A percentile compares a stretch with the other conserved stretches of the same genome.
These are phyloP conservation scores for Meliscaeva auricollis DNA, from an alignment of 2,888 invertebrate genomes.

Conservation along the genomic window DNA sequence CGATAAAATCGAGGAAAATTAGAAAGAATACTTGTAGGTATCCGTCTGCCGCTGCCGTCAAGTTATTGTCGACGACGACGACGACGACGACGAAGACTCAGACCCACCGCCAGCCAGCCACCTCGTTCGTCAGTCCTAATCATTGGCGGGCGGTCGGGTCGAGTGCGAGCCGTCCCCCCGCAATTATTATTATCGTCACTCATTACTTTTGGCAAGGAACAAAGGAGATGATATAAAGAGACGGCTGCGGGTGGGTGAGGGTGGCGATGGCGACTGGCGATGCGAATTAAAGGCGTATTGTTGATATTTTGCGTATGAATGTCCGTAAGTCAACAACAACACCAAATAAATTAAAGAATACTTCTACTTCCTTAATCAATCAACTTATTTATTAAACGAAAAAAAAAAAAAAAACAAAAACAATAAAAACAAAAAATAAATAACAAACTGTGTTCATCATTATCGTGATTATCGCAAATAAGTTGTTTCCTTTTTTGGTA, in stretches of 20 bases:
- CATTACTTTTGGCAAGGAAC: conserved; percentile 67
- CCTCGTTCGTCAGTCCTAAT: background rate
- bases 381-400: conserved; percentile 24
- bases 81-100: background rate
- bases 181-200: conserved; percentile 42
- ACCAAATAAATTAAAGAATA: conserved; percentile 24
- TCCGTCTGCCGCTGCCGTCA: too few relatives aligned
- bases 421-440: conserved; percentile 13
- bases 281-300: conserved; percentile 69
- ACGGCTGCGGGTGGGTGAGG: background rate
- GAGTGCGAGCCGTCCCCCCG: conserved; percentile 3
- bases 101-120: too few relatives aligned
- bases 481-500: conserved; percentile 74
- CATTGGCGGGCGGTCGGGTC: background rate
- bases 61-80: too few relatives aligned
- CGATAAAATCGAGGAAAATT: conserved; percentile 57
- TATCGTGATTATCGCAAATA: conserved; percentile 59
- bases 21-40: conserved; percentile 65
- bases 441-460: conserved; percentile 20
- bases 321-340: conserved; percentile 32
- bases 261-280: conserved; percentile 14
- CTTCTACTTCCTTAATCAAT: conserved; percentile 26
- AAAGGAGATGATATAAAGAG: conserved; percentile 52
- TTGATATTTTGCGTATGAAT: conserved; percentile 66
- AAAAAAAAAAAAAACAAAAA: conserved; percentile 3